Conservation (phyloP, 2,113 vertebrate genomes). For the Petrocephalus microphthalmus region DNA sequence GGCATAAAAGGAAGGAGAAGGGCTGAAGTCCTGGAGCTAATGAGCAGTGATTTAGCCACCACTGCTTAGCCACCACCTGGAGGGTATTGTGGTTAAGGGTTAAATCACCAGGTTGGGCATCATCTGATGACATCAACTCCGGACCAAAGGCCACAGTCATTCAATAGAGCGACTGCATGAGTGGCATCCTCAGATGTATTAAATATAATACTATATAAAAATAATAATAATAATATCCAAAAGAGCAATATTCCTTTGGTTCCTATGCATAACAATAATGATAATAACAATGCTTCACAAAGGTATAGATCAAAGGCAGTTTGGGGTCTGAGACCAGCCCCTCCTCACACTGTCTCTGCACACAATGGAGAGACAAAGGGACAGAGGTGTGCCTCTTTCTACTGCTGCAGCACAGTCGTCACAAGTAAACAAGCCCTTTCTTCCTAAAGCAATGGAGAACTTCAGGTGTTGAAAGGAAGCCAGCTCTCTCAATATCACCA, state of each 20-base stretch:
- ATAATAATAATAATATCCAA: no score
- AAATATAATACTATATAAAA: no score
- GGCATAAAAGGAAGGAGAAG: no score
- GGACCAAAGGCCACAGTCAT: no score
- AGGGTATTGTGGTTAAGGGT: no score
- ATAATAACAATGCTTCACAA: not conserved
- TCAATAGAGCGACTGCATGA: no score
- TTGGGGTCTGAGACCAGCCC: not conserved
- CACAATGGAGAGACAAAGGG: not conserved
- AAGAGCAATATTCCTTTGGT: not conserved
- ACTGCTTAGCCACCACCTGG: no score
- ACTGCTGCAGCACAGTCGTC: not conserved
- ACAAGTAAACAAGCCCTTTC: not conserved
- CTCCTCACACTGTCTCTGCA: not conserved
- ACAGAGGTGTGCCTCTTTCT: not conserved
- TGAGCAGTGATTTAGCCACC: no score
- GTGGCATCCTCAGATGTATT: no score
- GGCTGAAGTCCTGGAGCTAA: no score
- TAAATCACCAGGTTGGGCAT: no score
- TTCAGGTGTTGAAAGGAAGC: not conserved
- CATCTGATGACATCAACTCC: no score
- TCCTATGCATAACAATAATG: not conserved
- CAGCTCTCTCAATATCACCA: not conserved
- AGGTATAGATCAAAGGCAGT: not conserved
- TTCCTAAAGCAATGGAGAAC: not conserved